These are phyloP conservation scores for Zaprionus gabonicus DNA, from an alignment of 1,140 invertebrate genomes.

Conservation along the genomic window DNA sequence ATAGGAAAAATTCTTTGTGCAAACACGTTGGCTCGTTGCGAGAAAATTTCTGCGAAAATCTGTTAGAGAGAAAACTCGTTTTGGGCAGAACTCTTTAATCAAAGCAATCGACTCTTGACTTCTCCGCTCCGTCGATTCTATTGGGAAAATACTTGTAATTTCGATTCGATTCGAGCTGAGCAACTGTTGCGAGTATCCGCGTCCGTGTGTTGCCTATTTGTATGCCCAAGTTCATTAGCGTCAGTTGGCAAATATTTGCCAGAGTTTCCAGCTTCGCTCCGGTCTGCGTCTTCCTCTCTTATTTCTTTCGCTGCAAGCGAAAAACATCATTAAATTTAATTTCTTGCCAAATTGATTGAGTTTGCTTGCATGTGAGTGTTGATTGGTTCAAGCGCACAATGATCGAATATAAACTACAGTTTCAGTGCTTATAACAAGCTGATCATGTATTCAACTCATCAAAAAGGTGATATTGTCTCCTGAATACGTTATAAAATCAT, in stretches of 20 bases:
- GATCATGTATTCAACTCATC: no score
- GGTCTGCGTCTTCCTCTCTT: not conserved
- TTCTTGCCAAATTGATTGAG: conserved; percentile 77
- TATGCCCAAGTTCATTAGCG: conserved; percentile 79
- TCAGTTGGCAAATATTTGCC: conserved; percentile 76
- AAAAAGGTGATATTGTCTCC: no score
- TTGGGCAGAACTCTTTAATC: conserved; percentile 63
- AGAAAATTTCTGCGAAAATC: conserved; percentile 29
- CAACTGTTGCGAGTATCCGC: conserved; percentile 1
- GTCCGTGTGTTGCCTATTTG: conserved; percentile 53
- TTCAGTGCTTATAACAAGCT: no score
- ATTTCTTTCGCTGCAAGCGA: conserved; percentile 39
- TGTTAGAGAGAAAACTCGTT: conserved; percentile 42
- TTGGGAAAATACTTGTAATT: conserved; percentile 40
- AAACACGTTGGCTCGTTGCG: conserved; percentile 55
- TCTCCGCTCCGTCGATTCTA: conserved; percentile 16
- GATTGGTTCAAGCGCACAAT: not conserved
- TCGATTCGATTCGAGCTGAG: not conserved
- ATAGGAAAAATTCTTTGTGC: conserved; percentile 66
- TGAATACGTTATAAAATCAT: no score
- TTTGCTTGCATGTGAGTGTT: conserved; percentile 24
- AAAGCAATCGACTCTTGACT: conserved; percentile 43
- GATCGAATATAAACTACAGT: no score
- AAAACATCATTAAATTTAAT: conserved; percentile 82
- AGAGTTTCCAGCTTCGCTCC: conserved; percentile 52